Conservation (phyloP, 2,888 invertebrate genomes). For the Mythimna pallens region DNA sequence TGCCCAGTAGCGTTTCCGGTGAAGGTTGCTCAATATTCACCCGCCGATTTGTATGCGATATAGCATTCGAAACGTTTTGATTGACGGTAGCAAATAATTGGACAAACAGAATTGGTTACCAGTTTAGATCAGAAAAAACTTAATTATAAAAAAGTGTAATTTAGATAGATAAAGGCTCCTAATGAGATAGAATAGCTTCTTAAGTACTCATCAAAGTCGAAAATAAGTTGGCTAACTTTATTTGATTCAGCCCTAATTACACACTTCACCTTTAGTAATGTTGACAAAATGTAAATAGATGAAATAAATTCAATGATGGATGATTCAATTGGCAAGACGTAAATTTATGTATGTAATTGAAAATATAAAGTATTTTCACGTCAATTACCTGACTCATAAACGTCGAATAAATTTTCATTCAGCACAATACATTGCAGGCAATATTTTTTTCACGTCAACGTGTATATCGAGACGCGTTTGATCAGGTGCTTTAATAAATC, state of each 20-base stretch:
- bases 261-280: conserved; percentile 64
- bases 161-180: conserved; percentile 42
- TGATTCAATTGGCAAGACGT: conserved; percentile 58
- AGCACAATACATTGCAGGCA: conserved; percentile 62
- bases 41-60: conserved; percentile 76
- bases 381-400: conserved; percentile 69
- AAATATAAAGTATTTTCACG: conserved; percentile 64
- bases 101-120: conserved; percentile 69
- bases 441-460: conserved; percentile 73
- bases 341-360: conserved; percentile 59
- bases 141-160: conserved; percentile 57
- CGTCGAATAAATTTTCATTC: conserved; percentile 66
- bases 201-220: conserved; percentile 49
- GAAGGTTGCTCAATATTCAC: conserved; percentile 88
- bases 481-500: conserved; percentile 87
- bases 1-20: conserved; percentile 89
- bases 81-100: conserved; percentile 83
- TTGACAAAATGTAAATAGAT: conserved; percentile 55
- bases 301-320: conserved; percentile 53
- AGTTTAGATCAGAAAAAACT: conserved; percentile 50
- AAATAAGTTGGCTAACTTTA: conserved; percentile 41
- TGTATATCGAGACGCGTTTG: conserved; percentile 76
- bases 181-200: conserved; percentile 49
- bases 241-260: conserved; percentile 55
- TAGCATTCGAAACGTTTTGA: conserved; percentile 81